Base-by-base conservation (phyloP, 1,140 invertebrate genomes). In the Ditylenchus dipsaci region DNA sequence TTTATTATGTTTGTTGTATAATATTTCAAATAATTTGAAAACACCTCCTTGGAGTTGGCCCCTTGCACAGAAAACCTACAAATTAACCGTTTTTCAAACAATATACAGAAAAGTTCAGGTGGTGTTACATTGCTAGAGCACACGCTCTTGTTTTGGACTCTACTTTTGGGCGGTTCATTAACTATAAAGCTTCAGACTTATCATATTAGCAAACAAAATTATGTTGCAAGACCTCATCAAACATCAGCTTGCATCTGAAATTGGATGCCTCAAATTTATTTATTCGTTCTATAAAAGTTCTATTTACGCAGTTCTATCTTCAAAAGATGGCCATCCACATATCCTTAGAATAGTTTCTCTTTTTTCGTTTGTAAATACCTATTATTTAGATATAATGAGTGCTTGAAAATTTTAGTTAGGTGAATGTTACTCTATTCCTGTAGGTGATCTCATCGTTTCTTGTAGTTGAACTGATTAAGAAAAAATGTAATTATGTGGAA, bases 361-460 rank as follows among this genome's bases (percentile, higher is more conserved):
- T 38, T 58, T 77, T 33, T 75, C 57, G 61, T 75, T 75, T 27
- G 56, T 57, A 68, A 78, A 75, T 26, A 77, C 47, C 74, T 76
- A 21, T 8, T 19, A 8, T 67, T 67, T 27, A n/a, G 60, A 19
- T n/a, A n/a, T n/a, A n/a, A n/a, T n/a, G n/a, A n/a, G n/a, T n/a
- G n/a, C n/a, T n/a, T n/a, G n/a, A 23, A 13, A 66, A 65, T 7
- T 33, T 15, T 26, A n/a, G 45, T 17, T 1, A 68, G 72, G 72
- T 9, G 66, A 42, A 63, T 62, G 43, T 11, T 71, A 74, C 73
- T n/a, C 69, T 30, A 56, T 71, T 71, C 65, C 69, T 53, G 58
- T 63, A 71, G 0, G 69, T 71, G 15, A 71, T 65, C 15, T 71
- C 69, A 49, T 71, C 69, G 27, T 63, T 30, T 73, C 59, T 62